Percentiles rank a stretch among this genome's conserved stretches.
Conservation (phyloP, 2,113 vertebrate species). For the Carassius auratus region DNA sequence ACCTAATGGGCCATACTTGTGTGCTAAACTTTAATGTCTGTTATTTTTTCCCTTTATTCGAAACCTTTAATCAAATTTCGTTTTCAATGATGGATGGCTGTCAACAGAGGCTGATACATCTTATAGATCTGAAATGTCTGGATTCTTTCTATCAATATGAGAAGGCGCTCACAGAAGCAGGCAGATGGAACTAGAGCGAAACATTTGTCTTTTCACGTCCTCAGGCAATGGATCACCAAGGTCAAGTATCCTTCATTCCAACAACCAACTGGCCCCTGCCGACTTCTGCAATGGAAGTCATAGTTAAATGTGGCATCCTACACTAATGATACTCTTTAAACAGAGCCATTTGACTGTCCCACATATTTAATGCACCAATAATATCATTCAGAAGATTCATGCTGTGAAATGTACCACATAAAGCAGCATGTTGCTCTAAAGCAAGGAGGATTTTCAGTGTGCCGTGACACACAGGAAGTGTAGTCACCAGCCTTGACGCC, state of each 20-base stretch:
- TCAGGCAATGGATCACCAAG: conserved; percentile 29
- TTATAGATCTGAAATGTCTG: conserved; percentile 54
- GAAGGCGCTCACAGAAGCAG: not conserved
- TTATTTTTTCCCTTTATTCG: conserved; percentile 68
- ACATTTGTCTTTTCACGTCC: conserved; percentile 43
- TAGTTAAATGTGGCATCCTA: not conserved
- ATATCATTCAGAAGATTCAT: conserved; percentile 37
- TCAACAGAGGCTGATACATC: conserved; percentile 57
- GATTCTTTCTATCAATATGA: conserved; percentile 45
- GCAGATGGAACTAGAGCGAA: conserved; percentile 37
- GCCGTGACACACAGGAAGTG: conserved; percentile 29
- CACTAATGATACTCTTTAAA: not conserved
- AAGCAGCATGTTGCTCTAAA: conserved; percentile 15
- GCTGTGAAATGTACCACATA: conserved; percentile 41
- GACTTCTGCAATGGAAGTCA: not conserved
- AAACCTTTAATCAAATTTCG: conserved; percentile 72
- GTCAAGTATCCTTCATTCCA: conserved; percentile 38
- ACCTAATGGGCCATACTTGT: conserved; percentile 77
- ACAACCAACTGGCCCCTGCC: not conserved
- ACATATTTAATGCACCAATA: conserved; percentile 40
- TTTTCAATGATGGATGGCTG: conserved; percentile 62
- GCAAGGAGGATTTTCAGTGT: conserved; percentile 40
- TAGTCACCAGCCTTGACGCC: conserved; percentile 17
- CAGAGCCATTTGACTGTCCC: conserved; percentile 10
- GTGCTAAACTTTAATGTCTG: conserved; percentile 76